Evolutionary conservation across 2,888 invertebrate species (phyloP).

Genomic region (Phortica magna): DNA sequence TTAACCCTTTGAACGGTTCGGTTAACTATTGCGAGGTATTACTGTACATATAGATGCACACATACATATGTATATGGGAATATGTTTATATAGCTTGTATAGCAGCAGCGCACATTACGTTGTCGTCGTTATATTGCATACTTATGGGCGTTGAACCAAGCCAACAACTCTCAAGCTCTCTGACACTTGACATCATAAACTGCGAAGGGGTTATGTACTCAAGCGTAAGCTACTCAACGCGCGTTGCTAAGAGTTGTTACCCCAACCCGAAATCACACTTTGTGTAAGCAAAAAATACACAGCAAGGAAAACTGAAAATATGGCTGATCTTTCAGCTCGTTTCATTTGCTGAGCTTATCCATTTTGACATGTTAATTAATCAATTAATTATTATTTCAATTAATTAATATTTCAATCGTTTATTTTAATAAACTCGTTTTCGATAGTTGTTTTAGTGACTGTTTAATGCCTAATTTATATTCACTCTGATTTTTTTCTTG

Average conservation of each 20-base stretch:
- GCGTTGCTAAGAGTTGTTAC: too few species aligned
- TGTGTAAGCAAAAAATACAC: too few species aligned
- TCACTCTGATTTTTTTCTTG: background rate
- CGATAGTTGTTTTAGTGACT: slow-evolving; percentile 8
- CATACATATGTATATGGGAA: background rate
- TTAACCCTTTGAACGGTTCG: too few species aligned
- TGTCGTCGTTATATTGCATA: background rate
- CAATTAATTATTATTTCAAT: background rate
- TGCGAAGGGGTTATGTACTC: slow-evolving; percentile 5
- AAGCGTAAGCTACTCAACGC: background rate
- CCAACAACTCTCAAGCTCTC: background rate
- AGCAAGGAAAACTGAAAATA: too few species aligned
- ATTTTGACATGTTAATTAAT: slow-evolving; percentile 10
- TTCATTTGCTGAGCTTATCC: background rate
- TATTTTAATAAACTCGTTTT: slow-evolving; percentile 13
- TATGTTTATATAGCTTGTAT: too few species aligned
- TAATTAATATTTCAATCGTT: background rate
- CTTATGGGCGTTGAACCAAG: background rate
- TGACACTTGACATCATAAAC: slow-evolving; percentile 30
- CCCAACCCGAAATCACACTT: too few species aligned
- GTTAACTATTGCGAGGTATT: too few species aligned
- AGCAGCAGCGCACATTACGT: too few species aligned
- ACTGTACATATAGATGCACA: background rate
- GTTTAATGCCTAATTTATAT: slow-evolving; percentile 10
- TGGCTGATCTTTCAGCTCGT: background rate